phyloP scores from a whole-genome alignment of 2,888 invertebrate species.

The Leptogaster cylindrica region DNA sequence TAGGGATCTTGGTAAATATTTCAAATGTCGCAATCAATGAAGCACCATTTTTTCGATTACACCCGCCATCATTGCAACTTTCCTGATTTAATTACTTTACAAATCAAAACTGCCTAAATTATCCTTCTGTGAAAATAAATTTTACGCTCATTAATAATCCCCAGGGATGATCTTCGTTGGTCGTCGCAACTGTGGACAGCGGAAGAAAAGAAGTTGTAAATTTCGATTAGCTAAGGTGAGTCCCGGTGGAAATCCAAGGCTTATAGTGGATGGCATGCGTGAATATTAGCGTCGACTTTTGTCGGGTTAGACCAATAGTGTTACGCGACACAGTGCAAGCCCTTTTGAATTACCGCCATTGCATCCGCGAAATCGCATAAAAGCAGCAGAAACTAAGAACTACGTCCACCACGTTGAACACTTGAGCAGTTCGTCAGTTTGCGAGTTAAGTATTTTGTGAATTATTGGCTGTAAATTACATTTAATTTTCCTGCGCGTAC shows the following conservation, averaged over 20 bases:
- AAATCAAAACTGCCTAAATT: too few species aligned
- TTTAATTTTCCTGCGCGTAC: constrained; percentile 41
- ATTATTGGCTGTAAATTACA: constrained; percentile 44
- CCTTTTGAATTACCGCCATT: constrained; percentile 30
- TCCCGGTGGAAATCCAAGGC: constrained; percentile 37
- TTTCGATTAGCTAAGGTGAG: constrained; percentile 41
- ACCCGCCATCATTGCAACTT: too few species aligned
- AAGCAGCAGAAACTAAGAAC: background rate
- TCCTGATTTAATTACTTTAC: too few species aligned
- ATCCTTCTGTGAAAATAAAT: too few species aligned
- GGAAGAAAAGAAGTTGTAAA: constrained; percentile 42
- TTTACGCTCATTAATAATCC: too few species aligned
- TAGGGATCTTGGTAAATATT: too few species aligned
- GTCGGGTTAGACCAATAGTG: constrained; percentile 31
- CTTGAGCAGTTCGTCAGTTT: constrained; percentile 27
- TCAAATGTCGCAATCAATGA: too few species aligned
- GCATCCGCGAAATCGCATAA: constrained; percentile 1
- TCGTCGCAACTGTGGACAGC: too few species aligned
- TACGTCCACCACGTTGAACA: constrained; percentile 13
- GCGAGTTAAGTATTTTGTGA: constrained; percentile 43
- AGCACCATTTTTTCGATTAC: too few species aligned
- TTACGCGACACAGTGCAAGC: background rate
- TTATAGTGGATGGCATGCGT: constrained; percentile 35
- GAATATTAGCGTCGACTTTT: constrained; percentile 32
- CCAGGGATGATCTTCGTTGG: too few species aligned